Evolutionary conservation across 2,113 vertebrate species (phyloP).

Genomic region (Hypocryptadius cinnamomeus): DNA sequence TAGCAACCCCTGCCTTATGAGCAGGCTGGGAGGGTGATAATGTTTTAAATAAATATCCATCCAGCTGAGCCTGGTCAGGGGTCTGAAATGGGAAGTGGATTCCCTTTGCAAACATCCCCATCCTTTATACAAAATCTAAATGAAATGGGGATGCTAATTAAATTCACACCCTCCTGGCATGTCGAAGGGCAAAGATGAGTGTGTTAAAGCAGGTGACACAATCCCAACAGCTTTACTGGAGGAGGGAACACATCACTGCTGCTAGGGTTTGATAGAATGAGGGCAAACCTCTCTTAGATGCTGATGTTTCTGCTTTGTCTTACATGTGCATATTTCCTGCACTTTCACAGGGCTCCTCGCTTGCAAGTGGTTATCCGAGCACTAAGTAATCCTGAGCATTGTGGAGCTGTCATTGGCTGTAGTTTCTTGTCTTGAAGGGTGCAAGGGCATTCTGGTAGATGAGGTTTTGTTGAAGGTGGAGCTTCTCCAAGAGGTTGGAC

Average conservation of each 20-base stretch:
- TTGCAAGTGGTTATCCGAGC: background rate
- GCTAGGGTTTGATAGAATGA: slow-evolving; percentile 38
- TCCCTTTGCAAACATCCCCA: background rate
- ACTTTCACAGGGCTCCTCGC: background rate
- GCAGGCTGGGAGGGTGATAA: background rate
- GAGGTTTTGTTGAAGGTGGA: background rate
- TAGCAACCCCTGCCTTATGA: background rate
- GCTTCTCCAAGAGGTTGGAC: background rate
- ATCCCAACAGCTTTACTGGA: background rate
- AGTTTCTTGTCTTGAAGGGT: background rate
- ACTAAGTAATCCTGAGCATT: background rate
- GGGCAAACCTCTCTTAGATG: background rate
- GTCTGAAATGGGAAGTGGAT: background rate
- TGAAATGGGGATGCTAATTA: background rate
- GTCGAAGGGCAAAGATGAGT: background rate
- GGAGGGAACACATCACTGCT: background rate
- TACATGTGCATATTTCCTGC: background rate
- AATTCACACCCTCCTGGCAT: background rate
- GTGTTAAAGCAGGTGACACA: background rate
- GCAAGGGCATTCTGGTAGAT: background rate
- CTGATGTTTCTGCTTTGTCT: background rate
- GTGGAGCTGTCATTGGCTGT: background rate
- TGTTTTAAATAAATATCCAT: background rate
- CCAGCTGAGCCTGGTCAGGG: background rate
- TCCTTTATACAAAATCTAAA: background rate